Evolutionary conservation across 2,113 vertebrate species (phyloP), one percentile per base, ranked within the genome.

Genomic region (Podocnemis expansa): DNA sequence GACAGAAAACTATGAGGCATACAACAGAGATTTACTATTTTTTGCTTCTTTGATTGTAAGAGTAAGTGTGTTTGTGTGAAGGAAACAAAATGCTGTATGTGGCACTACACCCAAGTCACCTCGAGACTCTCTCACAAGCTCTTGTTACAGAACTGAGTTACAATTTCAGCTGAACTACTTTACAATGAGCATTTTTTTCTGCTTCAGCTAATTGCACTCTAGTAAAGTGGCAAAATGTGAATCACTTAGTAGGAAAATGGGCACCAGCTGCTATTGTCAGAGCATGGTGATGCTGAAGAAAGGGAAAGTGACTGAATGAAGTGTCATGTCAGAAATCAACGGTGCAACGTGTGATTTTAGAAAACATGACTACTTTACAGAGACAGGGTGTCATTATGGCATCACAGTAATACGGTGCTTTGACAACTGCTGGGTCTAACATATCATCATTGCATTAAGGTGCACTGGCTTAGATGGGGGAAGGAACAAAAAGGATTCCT

Each of bases 371-470:
- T 98, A 98, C 98, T 99, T 98, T 98, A 97, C 95, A 96, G 98
- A 98, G 99, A 99, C 99, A 99, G 99, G 99, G 98, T 99, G 99
- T 99, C 99, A 99, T 99, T 99, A 99, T 96, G 98, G 98, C 97
- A 97, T 98, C 98, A 98, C 98, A 97, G 98, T 99, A 99, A 99
- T 99, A 98, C 98, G 98, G 98, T 98, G 98, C 98, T 98, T 98
- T 98, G 99, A 99, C 99, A 99, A 98, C 99, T 98, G 97, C 98
- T 95, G 98, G 96, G 96, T 97, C 98, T 98, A 99, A 99, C 99
- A 98, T 99, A 98, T 99, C 99, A 99, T 99, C 99, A 99, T 98
- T 98, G 98, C 98, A 99, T 99, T 99, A 99, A 99, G 98, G 98
- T 98, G 98, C 98, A 98, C 97, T 94, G 97, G 98, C 97, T 98